Base-by-base conservation (phyloP, 2,797 vertebrate genomes). In the Halcyon chelicuti region DNA sequence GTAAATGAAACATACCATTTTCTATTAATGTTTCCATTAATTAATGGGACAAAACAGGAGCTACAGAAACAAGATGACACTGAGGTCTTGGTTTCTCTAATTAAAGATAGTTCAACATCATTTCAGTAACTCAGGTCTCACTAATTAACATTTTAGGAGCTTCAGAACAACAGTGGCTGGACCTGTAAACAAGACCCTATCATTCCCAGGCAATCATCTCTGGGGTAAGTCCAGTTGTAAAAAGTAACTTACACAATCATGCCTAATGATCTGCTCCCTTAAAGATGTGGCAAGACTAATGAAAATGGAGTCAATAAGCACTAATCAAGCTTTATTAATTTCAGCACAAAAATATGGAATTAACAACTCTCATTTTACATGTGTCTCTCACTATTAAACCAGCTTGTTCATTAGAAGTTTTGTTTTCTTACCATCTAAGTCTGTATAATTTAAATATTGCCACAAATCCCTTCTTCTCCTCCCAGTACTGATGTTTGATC, bases 121-220 rank as follows among this genome's bases (percentile, higher is more conserved):
- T 55, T 93, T 81, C 72, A 88, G 55, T 60, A 88, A 81, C 31
- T 62, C 60, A 6, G 20, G n/a, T 92, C 86, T 92, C 55, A 62
- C 42, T 82, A 75, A 94, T 88, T 84, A 92, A 84, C 62, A 66
- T 70, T 92, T 84, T 63, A 88, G 73, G 58, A 81, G 68, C 58
- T 75, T 88, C 42, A 86, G 42, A 86, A 88, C 28, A 87, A 5
- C 23, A 68, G 2, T 4, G 20, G 15, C 51, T 72, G 17, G 58
- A 84, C 51, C 62, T 91, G 35, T 58, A 68, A 71, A 37, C 40
- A 55, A 75, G 83, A 79, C 44, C 47, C 63, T 80, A 8, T 37
- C 20, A 26, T 73, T 79, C 39, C 39, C 74, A 52, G 23, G 35
- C n/a, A 74, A 46, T 9, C 21, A 51, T 71, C 39, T 71, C 11